Evolutionary conservation across 2,113 vertebrate genomes (phyloP).

Genomic region (Guaruba guarouba): DNA sequence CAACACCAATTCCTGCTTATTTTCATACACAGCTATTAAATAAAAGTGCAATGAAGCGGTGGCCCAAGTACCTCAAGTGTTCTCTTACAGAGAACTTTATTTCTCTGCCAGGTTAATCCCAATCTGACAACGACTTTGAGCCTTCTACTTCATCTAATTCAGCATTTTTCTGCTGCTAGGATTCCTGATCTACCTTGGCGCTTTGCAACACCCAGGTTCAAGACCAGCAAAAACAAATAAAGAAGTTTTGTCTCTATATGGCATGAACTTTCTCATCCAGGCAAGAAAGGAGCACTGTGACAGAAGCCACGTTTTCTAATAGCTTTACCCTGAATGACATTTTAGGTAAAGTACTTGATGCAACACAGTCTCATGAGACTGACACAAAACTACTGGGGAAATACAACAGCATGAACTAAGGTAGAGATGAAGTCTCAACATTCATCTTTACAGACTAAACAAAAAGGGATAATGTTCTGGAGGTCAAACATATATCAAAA

Average conservation of each 20-base stretch:
- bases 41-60: neutral
- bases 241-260: neutral
- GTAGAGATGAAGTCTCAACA: neutral
- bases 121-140: neutral
- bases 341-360: neutral
- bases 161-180: neutral
- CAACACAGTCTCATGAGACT: neutral
- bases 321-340: neutral
- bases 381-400: neutral
- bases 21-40: neutral
- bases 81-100: neutral
- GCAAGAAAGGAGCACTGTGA: neutral
- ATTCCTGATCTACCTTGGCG: neutral
- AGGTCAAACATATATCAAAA: neutral
- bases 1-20: neutral
- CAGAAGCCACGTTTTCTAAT: neutral
- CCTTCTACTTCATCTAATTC: neutral
- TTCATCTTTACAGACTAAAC: neutral
- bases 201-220: neutral
- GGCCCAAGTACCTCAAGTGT: neutral
- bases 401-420: neutral
- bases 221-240: neutral
- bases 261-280: neutral
- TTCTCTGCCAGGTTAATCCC: neutral
- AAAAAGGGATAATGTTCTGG: neutral